Base-by-base conservation (phyloP, 2,888 invertebrate species). In the Caenorhabditis sp. region DNA sequence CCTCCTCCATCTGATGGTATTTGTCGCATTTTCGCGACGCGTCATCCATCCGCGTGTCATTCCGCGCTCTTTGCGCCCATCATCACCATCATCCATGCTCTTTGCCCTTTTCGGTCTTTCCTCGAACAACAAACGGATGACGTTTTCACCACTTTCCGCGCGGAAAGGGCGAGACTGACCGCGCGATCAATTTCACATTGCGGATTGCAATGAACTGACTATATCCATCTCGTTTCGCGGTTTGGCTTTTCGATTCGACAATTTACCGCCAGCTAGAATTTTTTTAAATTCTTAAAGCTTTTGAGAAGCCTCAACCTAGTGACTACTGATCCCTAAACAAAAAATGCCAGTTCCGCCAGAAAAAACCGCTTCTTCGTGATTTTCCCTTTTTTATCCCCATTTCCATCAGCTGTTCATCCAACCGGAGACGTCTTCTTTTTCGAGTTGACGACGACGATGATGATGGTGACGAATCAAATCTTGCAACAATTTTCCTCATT, bases 371-470 rank as follows among this genome's bases (percentile, higher is more conserved):
- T 63, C 20, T 22, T 26, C 37, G n/a, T 46, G 7, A 30, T 53
- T 35, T 27, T 45, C 15, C 2, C 9, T 32, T 32, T 45, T 30
- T 43, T 20, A 20, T 52, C 45, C 45, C 15, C 11, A n/a, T 24
- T 45, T 45, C 32, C 43, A 37, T 30, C 30, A 11, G 35, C 30
- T 32, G 68, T 68, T 68, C 68, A 68, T 50, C 58, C 68, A 58
- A 68, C 58, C 66, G 65, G 56, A 66, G 65, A n/a, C n/a, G n/a
- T 62, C 52, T 41, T 52, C 13, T 24, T 61, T 46, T 46, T 13
- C n/a, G n/a, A n/a, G n/a, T n/a, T n/a, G n/a, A n/a, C n/a, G n/a
- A n/a, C n/a, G n/a, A n/a, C n/a, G n/a, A n/a, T n/a, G n/a, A n/a
- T n/a, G n/a, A n/a, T 48, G 24, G 9, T 46, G 50, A 50, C 48